Conservation (phyloP, 2,113 vertebrate species). For the Coregonus clupeaformis region DNA sequence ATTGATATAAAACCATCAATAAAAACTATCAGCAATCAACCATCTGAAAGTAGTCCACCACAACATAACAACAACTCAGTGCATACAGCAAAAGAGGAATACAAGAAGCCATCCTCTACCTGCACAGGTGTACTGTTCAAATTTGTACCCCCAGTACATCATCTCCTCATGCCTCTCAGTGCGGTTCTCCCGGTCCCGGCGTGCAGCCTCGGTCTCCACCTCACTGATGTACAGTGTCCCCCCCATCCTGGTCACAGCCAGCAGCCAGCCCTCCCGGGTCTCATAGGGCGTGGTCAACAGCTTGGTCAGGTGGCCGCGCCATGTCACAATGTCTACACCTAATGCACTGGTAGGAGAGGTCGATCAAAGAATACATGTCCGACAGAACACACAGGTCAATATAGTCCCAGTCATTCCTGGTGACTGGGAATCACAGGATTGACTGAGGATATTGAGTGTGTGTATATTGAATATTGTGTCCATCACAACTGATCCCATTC, state of each 20-base stretch:
- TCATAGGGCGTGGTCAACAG: conserved; percentile 88
- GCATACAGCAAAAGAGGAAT: no score
- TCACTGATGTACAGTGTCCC: conserved; percentile 88
- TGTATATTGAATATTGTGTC: no score
- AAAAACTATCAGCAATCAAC: no score
- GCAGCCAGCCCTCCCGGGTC: conserved; percentile 83
- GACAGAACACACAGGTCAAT: conserved; percentile 3
- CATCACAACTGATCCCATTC: no score
- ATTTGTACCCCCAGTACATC: conserved; percentile 92
- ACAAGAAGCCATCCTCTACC: conserved; percentile 59
- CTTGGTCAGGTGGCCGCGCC: conserved; percentile 90
- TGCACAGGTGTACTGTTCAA: conserved; percentile 88
- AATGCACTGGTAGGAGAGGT: conserved; percentile 67
- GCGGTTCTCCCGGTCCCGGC: conserved; percentile 69
- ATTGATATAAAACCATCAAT: no score
- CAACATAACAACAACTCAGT: no score
- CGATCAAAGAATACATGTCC: not conserved
- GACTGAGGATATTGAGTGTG: no score
- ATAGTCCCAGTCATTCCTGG: not conserved
- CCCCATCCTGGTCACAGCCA: conserved; percentile 80
- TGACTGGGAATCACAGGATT: not conserved
- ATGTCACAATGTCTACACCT: conserved; percentile 83
- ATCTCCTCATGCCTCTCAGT: conserved; percentile 77
- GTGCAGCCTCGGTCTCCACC: conserved; percentile 81
- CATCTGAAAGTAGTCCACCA: no score